A percentile compares a stretch with the other conserved stretches of the same genome.
phyloP scores from a whole-genome alignment of 2,797 vertebrate genomes.

The Fratercula arctica region DNA sequence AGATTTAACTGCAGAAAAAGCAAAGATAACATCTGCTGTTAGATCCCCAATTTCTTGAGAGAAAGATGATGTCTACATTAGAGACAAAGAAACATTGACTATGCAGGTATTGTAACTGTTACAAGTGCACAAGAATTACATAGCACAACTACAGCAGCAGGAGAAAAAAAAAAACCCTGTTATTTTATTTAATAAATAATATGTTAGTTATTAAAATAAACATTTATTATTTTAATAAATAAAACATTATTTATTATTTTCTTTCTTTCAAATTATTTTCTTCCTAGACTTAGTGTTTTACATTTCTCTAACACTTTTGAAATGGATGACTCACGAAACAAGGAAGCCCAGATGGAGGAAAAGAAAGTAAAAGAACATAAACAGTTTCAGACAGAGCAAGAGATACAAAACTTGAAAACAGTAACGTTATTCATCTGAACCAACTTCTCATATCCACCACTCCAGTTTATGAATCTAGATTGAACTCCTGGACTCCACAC shows the following conservation, averaged over 20 bases:
- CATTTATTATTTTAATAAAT: not conserved
- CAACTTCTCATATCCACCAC: not conserved
- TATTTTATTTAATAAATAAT: not conserved
- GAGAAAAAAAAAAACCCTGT: not conserved
- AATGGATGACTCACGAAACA: not conserved
- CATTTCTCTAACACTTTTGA: not conserved
- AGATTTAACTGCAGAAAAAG: constrained; percentile 18
- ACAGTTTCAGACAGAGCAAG: not conserved
- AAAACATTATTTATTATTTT: not conserved
- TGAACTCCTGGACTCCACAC: not conserved
- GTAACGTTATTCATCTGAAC: not conserved
- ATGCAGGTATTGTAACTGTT: not conserved
- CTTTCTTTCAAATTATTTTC: not conserved
- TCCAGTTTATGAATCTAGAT: not conserved
- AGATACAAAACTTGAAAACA: not conserved
- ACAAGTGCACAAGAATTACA: not conserved
- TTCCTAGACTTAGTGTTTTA: constrained; percentile 20
- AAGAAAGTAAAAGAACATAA: not conserved
- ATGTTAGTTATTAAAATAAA: not conserved
- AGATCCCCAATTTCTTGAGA: constrained; percentile 1
- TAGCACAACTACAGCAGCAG: not conserved
- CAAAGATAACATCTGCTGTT: constrained; percentile 40
- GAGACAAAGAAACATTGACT: constrained; percentile 12
- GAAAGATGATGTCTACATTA: constrained; percentile 21
- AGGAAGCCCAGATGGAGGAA: not conserved